A percentile compares a stretch with the other conserved stretches of the same genome.
Evolutionary conservation across 2,888 invertebrate species (phyloP).

Genomic region (Limenitis camilla): DNA sequence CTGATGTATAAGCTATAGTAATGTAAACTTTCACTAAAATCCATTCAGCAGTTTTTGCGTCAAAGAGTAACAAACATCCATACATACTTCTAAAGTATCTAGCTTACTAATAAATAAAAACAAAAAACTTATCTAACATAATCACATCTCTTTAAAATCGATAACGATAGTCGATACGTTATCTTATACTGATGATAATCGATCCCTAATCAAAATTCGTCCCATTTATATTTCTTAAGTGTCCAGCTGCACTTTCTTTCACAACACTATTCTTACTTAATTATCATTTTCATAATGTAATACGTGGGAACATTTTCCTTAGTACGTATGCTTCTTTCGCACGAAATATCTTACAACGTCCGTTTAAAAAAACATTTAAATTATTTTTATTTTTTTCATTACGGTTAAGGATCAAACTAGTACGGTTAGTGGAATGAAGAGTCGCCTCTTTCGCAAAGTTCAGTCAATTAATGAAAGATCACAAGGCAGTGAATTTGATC

Average conservation of each 20-base stretch:
- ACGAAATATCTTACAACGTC: too few species aligned
- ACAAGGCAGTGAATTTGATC: too few species aligned
- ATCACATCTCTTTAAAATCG: not conserved
- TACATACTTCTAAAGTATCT: not conserved
- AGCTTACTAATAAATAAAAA: not conserved
- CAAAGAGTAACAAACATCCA: too few species aligned
- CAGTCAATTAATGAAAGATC: too few species aligned
- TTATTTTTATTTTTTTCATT: too few species aligned
- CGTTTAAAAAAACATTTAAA: too few species aligned
- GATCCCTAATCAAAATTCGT: constrained; percentile 4
- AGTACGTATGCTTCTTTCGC: not conserved
- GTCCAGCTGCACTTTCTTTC: constrained; percentile 28
- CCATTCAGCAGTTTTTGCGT: too few species aligned
- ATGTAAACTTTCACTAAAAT: too few species aligned
- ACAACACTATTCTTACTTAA: constrained; percentile 37
- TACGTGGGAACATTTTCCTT: constrained; percentile 39
- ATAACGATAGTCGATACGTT: not conserved
- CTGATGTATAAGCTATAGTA: too few species aligned
- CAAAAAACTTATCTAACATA: not conserved
- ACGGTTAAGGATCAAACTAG: too few species aligned
- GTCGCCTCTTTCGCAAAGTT: too few species aligned
- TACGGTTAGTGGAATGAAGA: too few species aligned
- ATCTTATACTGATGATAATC: not conserved
- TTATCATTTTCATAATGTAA: constrained; percentile 43
- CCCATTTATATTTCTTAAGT: not conserved